Evolutionary conservation across 2,797 vertebrate genomes (phyloP).

Genomic region (Esox lucius): DNA sequence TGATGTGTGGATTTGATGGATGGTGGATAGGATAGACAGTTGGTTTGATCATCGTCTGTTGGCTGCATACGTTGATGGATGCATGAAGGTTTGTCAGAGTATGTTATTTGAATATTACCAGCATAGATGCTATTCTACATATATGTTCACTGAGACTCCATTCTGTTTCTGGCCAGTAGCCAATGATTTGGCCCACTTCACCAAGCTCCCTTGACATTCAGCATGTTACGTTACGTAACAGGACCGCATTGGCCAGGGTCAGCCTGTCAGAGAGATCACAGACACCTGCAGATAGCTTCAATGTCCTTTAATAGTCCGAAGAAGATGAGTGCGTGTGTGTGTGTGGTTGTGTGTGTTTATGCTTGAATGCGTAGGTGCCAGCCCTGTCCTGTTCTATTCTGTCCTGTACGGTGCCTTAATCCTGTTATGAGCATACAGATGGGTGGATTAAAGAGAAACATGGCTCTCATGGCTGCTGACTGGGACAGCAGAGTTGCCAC

Average conservation of each 20-base stretch:
- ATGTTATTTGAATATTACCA: not conserved
- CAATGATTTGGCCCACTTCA: not conserved
- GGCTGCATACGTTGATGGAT: not conserved
- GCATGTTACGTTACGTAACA: not conserved
- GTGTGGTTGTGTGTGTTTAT: slow-evolving; percentile 11
- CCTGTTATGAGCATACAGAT: not conserved
- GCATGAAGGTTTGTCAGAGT: not conserved
- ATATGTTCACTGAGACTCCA: not conserved
- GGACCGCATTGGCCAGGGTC: not conserved
- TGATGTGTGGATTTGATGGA: no score
- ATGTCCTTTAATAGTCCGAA: not conserved
- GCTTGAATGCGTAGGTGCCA: not conserved
- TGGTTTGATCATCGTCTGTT: not conserved
- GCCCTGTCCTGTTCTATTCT: not conserved
- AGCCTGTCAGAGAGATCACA: not conserved
- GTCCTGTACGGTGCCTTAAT: not conserved
- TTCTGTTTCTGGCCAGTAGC: not conserved
- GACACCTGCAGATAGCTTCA: not conserved
- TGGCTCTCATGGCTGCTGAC: not conserved
- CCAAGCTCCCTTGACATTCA: not conserved
- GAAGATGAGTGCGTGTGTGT: slow-evolving; percentile 23
- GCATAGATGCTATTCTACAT: not conserved
- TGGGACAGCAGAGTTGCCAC: no score
- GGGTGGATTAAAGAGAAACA: not conserved
- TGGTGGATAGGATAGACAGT: not conserved